Percentiles rank a stretch among this genome's conserved stretches.
These are phyloP conservation scores for Augiades crinisus DNA, from an alignment of 2,888 invertebrate genomes.

Conservation along the genomic window DNA sequence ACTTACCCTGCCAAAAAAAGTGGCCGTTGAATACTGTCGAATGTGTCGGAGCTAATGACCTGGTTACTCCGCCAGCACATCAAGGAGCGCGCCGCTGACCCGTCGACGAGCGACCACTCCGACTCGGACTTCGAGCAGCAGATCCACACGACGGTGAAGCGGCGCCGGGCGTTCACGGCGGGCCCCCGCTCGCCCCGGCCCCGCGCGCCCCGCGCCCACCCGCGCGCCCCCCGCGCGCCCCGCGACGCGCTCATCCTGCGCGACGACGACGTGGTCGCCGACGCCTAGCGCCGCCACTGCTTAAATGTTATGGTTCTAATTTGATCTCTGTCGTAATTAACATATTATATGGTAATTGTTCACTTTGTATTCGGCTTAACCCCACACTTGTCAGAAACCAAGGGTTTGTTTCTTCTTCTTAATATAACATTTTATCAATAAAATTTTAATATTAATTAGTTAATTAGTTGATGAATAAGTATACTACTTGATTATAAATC, in stretches of 20 bases:
- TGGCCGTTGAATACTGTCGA: neutral
- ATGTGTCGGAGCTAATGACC: neutral
- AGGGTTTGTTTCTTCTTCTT: too few relatives aligned
- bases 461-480: too few relatives aligned
- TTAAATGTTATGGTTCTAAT: too few relatives aligned
- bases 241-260: conserved; percentile 41
- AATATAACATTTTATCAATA: too few relatives aligned
- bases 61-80: neutral
- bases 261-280: conserved; percentile 40
- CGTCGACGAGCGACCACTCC: conserved; percentile 17
- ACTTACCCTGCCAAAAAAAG: too few relatives aligned
- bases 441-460: too few relatives aligned
- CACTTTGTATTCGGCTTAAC: too few relatives aligned
- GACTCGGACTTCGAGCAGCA: conserved; percentile 18
- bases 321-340: too few relatives aligned
- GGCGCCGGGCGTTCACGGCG: conserved; percentile 11
- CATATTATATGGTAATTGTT: too few relatives aligned
- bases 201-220: conserved; percentile 20
- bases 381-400: too few relatives aligned
- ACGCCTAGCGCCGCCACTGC: neutral
- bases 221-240: conserved; percentile 12
- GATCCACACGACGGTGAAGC: conserved; percentile 3
- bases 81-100: conserved; percentile 3
- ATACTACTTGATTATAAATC: too few relatives aligned
- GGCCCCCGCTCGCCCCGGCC: neutral